Percentiles rank a stretch among this genome's conserved stretches.
Conservation (phyloP, 2,797 vertebrate genomes). For the Hirundo rustica region DNA sequence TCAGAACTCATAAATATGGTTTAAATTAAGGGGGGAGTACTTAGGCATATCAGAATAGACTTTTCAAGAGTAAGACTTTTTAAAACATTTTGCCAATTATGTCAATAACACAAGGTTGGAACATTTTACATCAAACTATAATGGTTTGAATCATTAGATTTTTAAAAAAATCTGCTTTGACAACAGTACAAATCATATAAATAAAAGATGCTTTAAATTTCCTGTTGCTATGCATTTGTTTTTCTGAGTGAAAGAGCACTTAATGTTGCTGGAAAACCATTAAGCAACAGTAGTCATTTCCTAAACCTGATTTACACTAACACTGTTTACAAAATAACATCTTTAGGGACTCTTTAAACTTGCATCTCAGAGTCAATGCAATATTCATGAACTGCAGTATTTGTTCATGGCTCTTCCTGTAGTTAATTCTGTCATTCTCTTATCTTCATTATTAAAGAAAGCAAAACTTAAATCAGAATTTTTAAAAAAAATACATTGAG, state of each 20-base stretch:
- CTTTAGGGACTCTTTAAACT: not conserved
- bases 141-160: not conserved
- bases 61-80: not conserved
- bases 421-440: not conserved
- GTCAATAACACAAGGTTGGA: not conserved
- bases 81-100: not conserved
- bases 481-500: not conserved
- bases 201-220: not conserved
- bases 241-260: not conserved
- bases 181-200: not conserved
- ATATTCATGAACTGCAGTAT: not conserved
- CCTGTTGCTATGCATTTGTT: not conserved
- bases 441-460: not conserved
- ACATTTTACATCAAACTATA: not conserved
- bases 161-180: not conserved
- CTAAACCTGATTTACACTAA: not conserved
- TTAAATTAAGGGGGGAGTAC: not conserved
- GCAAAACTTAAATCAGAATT: not conserved
- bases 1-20: not conserved
- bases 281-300: not conserved
- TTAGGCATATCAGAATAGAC: not conserved
- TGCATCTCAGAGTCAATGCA: not conserved
- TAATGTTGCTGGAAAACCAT: not conserved
- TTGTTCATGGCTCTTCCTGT: not conserved
- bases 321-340: not conserved